Conservation (phyloP, 2,113 vertebrate genomes). For the Leptocoma aspasia region DNA sequence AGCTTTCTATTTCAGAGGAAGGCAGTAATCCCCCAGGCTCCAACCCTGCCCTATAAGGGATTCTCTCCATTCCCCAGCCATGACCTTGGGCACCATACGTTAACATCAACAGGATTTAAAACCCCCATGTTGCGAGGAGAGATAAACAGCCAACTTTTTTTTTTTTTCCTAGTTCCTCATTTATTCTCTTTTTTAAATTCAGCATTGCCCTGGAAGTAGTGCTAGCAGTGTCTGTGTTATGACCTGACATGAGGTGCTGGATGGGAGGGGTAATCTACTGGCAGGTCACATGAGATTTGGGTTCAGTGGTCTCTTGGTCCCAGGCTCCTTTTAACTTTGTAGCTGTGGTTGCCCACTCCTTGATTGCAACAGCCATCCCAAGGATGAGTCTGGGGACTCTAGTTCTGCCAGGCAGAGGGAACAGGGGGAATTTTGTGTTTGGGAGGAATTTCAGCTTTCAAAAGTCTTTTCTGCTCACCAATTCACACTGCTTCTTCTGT, state of each 20-base stretch:
- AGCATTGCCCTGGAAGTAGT: neutral
- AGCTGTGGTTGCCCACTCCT: neutral
- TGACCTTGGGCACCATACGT: neutral
- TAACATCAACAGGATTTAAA: constrained; percentile 2
- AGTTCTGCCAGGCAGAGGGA: neutral
- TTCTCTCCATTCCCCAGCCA: constrained; percentile 33
- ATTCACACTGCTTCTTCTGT: neutral
- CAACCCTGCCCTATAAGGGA: constrained; percentile 56
- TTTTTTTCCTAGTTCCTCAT: neutral
- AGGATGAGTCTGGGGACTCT: neutral
- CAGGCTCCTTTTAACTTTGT: neutral
- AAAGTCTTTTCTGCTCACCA: neutral
- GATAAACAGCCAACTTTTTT: neutral
- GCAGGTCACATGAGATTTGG: neutral
- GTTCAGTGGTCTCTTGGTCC: neutral
- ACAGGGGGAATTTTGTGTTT: accelerated
- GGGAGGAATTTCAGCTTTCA: neutral
- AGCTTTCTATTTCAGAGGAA: constrained; percentile 71
- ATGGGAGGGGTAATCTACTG: neutral
- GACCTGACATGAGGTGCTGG: neutral
- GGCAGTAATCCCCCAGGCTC: constrained; percentile 58
- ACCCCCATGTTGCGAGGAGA: neutral
- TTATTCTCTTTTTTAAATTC: neutral
- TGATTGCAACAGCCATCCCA: neutral
- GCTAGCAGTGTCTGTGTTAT: neutral